Base-by-base conservation (phyloP, 1,140 invertebrate species). In the Mylabris phalerata region DNA sequence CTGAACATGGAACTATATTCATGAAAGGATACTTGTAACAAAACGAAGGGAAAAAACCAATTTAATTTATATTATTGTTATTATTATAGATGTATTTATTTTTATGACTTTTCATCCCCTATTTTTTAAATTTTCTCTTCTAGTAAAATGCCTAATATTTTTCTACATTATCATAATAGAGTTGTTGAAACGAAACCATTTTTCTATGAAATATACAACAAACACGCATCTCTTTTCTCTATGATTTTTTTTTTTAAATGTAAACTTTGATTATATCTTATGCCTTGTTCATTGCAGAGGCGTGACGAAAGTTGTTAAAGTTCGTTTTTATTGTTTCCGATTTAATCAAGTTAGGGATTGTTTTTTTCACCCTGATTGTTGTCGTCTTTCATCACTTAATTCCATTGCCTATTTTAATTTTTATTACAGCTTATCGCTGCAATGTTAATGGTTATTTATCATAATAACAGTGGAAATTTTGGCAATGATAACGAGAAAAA, bases 271-370 rank as follows among this genome's bases (percentile, higher is more conserved):
- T 61, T 61, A 52, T 57, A 54, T 57, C 51, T 54, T 54, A 56
- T 52, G 40, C 26, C 55, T 32, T 32, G 55, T 61, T 48, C 25
- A 57, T 48, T 56, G 54, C 11, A 51, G 43, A 57, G 59, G 54
- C 59, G 59, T 61, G 59, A 61, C 59, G 59, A 58, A 58, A 62
- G 55, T 58, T 58, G 55, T 62, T 62, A 41, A 62, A 62, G 56
- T 62, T 62, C 50, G 47, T 51, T 62, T 32, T 59, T 62, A 62
- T 62, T 62, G 60, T 62, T 62, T 59, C 57, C 60, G 60, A 62
- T 62, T 62, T 62, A 62, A 62, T 62, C 60, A 59, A 62, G 56
- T 62, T 62, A 59, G 60, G 49, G 56, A 55, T 58, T 32, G 32
- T 62, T 62, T 62, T 62, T 62, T 58, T 32, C 7, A 32, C 32